phyloP scores from a whole-genome alignment of 2,797 vertebrate species.

The Trachurus trachurus region DNA sequence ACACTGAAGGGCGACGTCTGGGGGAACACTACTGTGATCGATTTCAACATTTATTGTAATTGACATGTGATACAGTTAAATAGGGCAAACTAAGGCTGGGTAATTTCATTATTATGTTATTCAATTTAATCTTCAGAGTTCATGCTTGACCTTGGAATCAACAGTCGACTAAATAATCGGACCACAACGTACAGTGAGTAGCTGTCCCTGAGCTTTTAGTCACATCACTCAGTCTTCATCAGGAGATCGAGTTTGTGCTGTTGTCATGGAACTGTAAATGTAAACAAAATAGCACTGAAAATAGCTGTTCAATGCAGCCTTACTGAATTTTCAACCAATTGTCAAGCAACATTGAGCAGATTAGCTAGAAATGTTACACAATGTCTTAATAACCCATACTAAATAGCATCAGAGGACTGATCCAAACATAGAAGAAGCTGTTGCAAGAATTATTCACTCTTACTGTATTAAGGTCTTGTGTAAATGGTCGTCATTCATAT shows the following conservation, averaged over 20 bases:
- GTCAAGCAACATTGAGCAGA: neutral
- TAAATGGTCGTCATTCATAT: neutral
- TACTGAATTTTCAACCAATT: neutral
- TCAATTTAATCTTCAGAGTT: neutral
- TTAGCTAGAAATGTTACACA: neutral
- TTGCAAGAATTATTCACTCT: neutral
- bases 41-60: constrained; percentile 15
- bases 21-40: neutral
- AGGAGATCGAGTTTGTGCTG: neutral
- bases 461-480: neutral
- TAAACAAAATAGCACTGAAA: neutral
- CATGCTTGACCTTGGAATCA: neutral
- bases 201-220: neutral
- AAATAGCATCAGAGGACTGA: neutral
- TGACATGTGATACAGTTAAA: neutral
- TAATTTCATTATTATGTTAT: neutral
- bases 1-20: constrained; percentile 13
- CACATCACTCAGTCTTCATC: neutral
- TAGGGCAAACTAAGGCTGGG: neutral
- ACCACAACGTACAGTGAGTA: neutral
- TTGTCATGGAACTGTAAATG: neutral
- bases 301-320: neutral
- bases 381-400: neutral
- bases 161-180: neutral
- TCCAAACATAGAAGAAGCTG: too few species aligned